phyloP scores from a whole-genome alignment of 2,113 vertebrate species.

The Phylloscopus whistleri region DNA sequence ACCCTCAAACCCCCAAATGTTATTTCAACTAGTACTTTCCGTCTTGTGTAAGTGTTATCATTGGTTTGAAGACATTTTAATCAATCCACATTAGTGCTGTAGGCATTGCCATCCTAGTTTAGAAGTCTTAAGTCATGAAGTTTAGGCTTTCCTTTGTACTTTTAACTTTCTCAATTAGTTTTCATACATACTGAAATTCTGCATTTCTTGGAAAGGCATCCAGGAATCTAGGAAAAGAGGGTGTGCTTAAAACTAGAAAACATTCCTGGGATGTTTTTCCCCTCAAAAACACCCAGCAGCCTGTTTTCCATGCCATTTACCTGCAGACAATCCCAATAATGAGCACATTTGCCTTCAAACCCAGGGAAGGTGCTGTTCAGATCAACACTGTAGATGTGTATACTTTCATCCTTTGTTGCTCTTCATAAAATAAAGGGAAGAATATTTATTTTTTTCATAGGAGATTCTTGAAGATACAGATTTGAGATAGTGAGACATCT shows the following conservation, averaged over 20 bases:
- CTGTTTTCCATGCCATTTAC: neutral
- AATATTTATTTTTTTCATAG: neutral
- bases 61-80: neutral
- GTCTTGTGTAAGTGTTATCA: neutral
- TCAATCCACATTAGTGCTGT: neutral
- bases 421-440: neutral
- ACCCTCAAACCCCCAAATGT: neutral
- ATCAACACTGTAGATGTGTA: neutral
- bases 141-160: neutral
- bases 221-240: neutral
- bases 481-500: neutral
- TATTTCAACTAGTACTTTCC: neutral
- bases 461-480: neutral
- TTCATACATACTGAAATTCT: neutral
- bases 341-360: neutral
- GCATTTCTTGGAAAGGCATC: neutral
- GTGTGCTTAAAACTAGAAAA: neutral
- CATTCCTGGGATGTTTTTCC: neutral
- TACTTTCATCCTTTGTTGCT: neutral
- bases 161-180: neutral
- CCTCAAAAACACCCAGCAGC: neutral
- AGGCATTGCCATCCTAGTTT: neutral
- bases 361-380: neutral
- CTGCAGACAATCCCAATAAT: neutral
- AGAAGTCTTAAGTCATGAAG: neutral